A percentile compares a stretch with the other conserved stretches of the same genome.
Conservation (phyloP, 2,888 invertebrate species). For the Ditylenchus weischeri region DNA sequence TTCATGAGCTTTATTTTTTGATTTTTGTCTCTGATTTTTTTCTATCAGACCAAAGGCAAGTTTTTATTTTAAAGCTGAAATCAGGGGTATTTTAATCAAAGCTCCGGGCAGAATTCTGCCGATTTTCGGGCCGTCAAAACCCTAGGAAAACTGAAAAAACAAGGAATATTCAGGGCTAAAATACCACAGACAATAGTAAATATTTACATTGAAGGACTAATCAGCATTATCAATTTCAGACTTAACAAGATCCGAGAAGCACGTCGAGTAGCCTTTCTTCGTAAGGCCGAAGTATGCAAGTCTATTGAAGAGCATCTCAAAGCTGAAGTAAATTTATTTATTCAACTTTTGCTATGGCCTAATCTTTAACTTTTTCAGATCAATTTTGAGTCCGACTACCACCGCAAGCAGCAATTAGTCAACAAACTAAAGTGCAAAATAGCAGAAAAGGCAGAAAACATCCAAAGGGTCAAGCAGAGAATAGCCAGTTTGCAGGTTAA, state of each 20-base stretch:
- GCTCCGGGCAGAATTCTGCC: too few relatives aligned
- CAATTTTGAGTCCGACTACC: constrained; percentile 22
- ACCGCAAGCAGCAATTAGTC: constrained; percentile 15
- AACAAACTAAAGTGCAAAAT: constrained; percentile 18
- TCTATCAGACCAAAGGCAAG: too few relatives aligned
- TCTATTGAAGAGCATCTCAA: background rate
- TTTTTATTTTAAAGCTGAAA: too few relatives aligned
- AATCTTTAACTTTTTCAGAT: constrained; percentile 9
- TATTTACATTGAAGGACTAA: too few relatives aligned
- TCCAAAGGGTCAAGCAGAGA: constrained; percentile 18
- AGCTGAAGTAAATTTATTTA: background rate
- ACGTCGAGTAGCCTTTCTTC: background rate
- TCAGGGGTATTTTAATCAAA: too few relatives aligned
- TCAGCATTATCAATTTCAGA: background rate
- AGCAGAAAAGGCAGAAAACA: constrained; percentile 18
- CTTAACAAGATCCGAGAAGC: constrained; percentile 6
- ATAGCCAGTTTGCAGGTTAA: constrained; percentile 15
- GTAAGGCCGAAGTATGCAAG: background rate
- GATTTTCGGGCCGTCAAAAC: too few relatives aligned
- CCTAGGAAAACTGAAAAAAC: too few relatives aligned
- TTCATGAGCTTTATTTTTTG: too few relatives aligned
- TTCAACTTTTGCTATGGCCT: too few relatives aligned
- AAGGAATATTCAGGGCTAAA: too few relatives aligned
- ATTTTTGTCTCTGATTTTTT: too few relatives aligned
- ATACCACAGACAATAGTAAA: too few relatives aligned